Evolutionary conservation across 1,140 invertebrate genomes (phyloP), one percentile per base, ranked within the genome.

Genomic region (Drosophila mayri): DNA sequence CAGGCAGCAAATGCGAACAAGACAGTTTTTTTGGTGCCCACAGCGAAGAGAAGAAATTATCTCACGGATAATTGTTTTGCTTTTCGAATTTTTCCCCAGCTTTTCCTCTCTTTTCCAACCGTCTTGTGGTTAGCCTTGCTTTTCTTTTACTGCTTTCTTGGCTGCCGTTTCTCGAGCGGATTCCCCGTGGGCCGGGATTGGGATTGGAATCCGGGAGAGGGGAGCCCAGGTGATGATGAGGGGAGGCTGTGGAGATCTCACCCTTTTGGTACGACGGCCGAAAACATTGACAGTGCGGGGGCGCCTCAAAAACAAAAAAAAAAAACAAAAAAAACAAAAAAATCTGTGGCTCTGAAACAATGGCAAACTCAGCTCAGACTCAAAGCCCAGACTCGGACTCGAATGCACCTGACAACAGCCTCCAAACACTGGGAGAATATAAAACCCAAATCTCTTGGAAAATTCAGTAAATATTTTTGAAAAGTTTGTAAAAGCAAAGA

Each of bases 1-100:
- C 84, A 88, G 85, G 80, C 84, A 84, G 85, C 84, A 90, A 90
- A 88, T 90, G 77, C 81, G 84, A 90, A 88, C 85, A 87, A 88
- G 84, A 90, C 85, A 88, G 76, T 77, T 43, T 77, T 43, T 20
- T 87, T 40, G 72, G 50, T 75, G 81, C 50, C 73, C 73, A 74
- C 68, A 84, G 75, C 63, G 55, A 70, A 65, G 40, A 65, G 60
- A 64, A 81, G 85, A 90, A 90, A 90, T 84, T 90, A 88, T 90
- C 85, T 90, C 85, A 90, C 85, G 85, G 85, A 85, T 90, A 90
- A 88, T 18, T 61, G 57, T 41, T 59, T 22, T 35, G 35, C 35
- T 20, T 46, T 18, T 30, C 12, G n/a, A 30, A 38, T 7, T 18
- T 14, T 20, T 38, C 30, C 18, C 62, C 47, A 10, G 59, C 20